phyloP scores from a whole-genome alignment of 2,797 vertebrate species.

The Prunella strophiata region DNA sequence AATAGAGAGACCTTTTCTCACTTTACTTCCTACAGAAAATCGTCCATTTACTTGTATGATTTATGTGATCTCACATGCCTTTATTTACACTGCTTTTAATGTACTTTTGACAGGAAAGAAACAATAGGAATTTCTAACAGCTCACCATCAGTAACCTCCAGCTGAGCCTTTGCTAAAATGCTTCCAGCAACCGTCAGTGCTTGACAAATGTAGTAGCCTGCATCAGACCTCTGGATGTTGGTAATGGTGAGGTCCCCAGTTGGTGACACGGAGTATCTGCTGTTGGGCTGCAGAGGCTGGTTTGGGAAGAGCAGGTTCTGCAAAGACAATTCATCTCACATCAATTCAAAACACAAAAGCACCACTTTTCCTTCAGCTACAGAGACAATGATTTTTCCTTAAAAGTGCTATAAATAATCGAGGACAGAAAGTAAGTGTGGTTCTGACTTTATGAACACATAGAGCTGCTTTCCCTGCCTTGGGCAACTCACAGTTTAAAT shows the following conservation, averaged over 20 bases:
- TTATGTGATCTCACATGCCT: background rate
- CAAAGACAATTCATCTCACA: slow-evolving; percentile 57
- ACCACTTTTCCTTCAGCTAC: background rate
- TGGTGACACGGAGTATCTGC: slow-evolving; percentile 92
- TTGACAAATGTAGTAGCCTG: slow-evolving; percentile 98
- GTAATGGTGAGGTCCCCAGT: slow-evolving; percentile 93
- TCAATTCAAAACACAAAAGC: slow-evolving; percentile 26
- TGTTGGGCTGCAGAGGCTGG: slow-evolving; percentile 95
- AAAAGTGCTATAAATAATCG: slow-evolving; percentile 1
- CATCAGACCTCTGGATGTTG: slow-evolving; percentile 92
- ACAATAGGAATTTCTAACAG: slow-evolving; percentile 20
- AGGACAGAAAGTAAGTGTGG: background rate
- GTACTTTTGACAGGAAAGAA: background rate
- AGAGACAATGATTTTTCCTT: background rate
- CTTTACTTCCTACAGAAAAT: background rate
- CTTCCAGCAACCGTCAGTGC: slow-evolving; percentile 97
- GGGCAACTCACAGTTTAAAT: slow-evolving; percentile 30
- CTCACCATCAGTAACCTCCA: slow-evolving; percentile 99
- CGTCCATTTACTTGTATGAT: background rate
- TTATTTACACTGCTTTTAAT: background rate
- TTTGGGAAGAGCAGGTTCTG: slow-evolving; percentile 98
- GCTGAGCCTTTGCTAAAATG: slow-evolving; percentile 97
- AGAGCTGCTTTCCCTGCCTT: slow-evolving; percentile 23
- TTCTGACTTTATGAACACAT: slow-evolving; percentile 20
- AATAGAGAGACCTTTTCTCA: background rate